A percentile compares a stretch with the other conserved stretches of the same genome.
phyloP scores from a whole-genome alignment of 2,888 invertebrate genomes.

The Patella caerulea region DNA sequence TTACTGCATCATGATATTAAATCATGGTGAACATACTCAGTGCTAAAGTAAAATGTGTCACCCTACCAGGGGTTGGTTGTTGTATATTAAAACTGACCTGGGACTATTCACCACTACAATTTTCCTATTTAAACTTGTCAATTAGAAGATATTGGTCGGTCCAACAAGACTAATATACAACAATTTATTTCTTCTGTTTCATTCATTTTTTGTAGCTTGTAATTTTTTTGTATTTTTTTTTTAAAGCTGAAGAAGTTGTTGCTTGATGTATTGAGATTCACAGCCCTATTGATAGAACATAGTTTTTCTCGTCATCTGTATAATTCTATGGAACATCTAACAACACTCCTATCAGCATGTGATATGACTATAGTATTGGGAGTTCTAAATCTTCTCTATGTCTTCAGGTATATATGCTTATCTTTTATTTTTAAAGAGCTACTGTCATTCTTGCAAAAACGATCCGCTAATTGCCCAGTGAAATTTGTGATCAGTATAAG shows the following conservation, averaged over 20 bases:
- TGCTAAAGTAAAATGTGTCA: background rate
- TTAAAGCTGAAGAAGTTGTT: constrained; percentile 80
- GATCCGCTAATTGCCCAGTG: no score
- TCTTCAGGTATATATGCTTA: constrained; percentile 76
- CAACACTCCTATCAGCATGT: constrained; percentile 82
- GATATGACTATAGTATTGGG: constrained; percentile 88
- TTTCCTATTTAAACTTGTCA: no score
- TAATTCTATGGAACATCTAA: constrained; percentile 88
- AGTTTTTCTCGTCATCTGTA: constrained; percentile 89
- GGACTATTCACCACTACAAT: constrained; percentile 7
- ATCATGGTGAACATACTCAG: constrained; percentile 1
- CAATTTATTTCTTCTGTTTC: constrained; percentile 39
- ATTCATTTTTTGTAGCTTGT: constrained; percentile 34
- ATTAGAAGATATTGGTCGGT: no score
- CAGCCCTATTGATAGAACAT: constrained; percentile 87
- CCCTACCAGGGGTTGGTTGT: constrained; percentile 9
- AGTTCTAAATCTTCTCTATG: constrained; percentile 87
- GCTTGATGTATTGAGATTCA: constrained; percentile 84
- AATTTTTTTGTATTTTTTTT: constrained; percentile 11
- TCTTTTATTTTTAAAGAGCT: background rate
- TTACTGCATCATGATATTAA: background rate
- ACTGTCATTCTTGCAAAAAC: no score
- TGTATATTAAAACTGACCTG: background rate
- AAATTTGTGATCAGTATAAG: no score
- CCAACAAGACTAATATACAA: no score